Evolutionary conservation across 2,113 vertebrate species (phyloP).

Genomic region (Lophura nycthemera): DNA sequence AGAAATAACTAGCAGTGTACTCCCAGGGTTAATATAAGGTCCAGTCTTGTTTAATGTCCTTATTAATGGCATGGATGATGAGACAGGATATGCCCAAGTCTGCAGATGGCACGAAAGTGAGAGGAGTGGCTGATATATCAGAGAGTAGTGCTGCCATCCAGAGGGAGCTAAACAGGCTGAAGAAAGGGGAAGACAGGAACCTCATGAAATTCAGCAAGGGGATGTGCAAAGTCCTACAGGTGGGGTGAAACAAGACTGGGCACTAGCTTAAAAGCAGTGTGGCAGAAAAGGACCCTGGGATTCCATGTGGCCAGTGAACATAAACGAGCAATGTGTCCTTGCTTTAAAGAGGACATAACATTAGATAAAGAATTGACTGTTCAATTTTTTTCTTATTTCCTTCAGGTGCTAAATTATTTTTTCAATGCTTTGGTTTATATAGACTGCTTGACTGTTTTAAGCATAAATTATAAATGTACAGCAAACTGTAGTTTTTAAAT

Average conservation of each 20-base stretch:
- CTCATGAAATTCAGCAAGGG: not conserved
- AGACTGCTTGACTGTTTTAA: not conserved
- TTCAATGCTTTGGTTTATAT: not conserved
- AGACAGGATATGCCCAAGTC: not conserved
- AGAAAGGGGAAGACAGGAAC: not conserved
- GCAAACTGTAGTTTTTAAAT: not conserved
- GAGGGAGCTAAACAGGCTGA: not conserved
- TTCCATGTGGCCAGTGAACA: not conserved
- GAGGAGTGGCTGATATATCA: not conserved
- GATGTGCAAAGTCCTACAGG: not conserved
- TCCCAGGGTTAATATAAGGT: not conserved
- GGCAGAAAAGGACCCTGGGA: not conserved
- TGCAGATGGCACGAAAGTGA: not conserved
- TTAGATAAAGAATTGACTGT: not conserved
- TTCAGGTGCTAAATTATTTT: not conserved
- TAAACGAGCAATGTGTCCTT: not conserved
- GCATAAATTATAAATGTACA: not conserved
- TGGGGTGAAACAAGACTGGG: fast-evolving
- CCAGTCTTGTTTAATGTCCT: not conserved
- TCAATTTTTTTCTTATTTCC: not conserved
- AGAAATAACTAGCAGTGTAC: not conserved
- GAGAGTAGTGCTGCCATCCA: not conserved
- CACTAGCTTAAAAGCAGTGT: not conserved
- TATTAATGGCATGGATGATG: not conserved
- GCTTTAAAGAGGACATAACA: fast-evolving